phyloP scores from a whole-genome alignment of 2,113 vertebrate species.

The Ivindomyrus marchei region DNA sequence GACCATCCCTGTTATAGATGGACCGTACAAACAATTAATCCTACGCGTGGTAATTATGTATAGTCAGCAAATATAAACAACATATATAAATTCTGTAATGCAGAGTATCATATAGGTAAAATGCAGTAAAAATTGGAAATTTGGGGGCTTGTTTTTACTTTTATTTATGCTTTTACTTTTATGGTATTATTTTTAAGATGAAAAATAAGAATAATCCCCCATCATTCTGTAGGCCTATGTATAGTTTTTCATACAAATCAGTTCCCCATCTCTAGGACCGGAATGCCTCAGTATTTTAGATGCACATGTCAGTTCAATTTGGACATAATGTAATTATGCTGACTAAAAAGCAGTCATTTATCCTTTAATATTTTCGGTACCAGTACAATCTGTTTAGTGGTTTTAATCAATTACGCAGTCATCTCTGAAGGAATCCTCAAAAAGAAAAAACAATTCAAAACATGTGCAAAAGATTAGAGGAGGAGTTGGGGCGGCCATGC shows the following conservation, averaged over 20 bases:
- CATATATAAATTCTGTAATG: neutral
- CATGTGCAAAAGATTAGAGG: neutral
- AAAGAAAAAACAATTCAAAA: neutral
- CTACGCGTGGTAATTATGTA: neutral
- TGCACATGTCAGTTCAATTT: slow-evolving; percentile 26
- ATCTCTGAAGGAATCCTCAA: neutral
- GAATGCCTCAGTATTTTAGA: slow-evolving; percentile 7
- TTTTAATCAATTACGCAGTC: slow-evolving; percentile 36
- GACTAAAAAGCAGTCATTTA: slow-evolving; percentile 30
- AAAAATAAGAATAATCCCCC: neutral
- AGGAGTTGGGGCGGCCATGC: neutral
- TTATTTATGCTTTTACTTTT: neutral
- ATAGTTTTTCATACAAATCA: neutral
- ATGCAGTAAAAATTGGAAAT: neutral
- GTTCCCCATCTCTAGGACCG: neutral
- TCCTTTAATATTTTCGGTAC: slow-evolving; percentile 32
- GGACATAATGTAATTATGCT: slow-evolving; percentile 31
- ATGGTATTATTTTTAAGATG: neutral
- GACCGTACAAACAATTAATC: neutral
- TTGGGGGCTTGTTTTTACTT: neutral
- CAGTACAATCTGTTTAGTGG: slow-evolving; percentile 38
- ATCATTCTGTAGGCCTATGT: neutral
- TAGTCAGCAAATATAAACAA: neutral
- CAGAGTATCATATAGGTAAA: neutral
- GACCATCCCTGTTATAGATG: neutral